Percentiles rank a stretch among this genome's conserved stretches.
These are phyloP conservation scores for Bos indicus DNA, from an alignment of 2,113 vertebrate genomes.

Conservation along the genomic window DNA sequence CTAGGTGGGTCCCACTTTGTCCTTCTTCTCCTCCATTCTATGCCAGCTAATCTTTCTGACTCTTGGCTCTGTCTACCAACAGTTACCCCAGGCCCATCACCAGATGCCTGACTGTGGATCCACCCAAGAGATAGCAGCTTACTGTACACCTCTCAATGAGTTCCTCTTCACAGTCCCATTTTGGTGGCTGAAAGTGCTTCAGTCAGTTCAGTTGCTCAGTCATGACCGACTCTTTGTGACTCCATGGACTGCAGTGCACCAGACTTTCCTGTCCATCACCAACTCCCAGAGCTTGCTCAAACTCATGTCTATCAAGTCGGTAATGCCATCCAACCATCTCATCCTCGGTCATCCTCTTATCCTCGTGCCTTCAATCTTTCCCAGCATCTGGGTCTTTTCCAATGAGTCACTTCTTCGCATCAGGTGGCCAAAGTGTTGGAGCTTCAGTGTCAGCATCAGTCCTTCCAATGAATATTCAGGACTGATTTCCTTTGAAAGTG, in stretches of 20 bases:
- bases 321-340: not conserved
- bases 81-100: not conserved
- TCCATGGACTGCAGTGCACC: not conserved
- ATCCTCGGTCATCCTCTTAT: not conserved
- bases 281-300: not conserved
- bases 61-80: not conserved
- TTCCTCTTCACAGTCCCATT: not conserved
- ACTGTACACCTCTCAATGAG: not conserved
- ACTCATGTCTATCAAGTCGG: accelerated
- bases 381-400: not conserved
- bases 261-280: not conserved
- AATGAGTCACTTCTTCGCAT: not conserved
- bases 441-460: not conserved
- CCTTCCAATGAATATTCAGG: not conserved
- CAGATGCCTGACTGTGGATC: not conserved
- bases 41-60: not conserved
- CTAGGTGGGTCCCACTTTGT: not conserved
- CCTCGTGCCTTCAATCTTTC: not conserved
- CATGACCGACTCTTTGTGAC: not conserved
- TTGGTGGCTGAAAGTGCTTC: not conserved
- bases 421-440: not conserved
- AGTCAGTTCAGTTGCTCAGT: not conserved
- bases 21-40: not conserved
- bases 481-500: not conserved
- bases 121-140: not conserved